Percentiles rank a stretch among this genome's conserved stretches.
Evolutionary conservation across 2,797 vertebrate species (phyloP).

Genomic region (Gymnoscopelus braueri): DNA sequence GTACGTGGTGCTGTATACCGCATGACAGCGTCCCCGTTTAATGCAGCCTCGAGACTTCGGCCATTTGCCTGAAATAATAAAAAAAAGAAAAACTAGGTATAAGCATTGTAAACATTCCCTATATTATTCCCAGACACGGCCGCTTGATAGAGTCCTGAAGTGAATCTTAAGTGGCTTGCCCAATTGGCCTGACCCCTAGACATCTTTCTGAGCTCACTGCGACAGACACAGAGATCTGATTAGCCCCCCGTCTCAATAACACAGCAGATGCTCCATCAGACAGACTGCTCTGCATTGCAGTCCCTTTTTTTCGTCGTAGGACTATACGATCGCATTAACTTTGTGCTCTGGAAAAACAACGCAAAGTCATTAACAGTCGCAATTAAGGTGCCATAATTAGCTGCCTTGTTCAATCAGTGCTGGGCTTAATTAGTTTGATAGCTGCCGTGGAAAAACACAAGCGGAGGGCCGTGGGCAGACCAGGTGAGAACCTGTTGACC

Average conservation of each 20-base stretch:
- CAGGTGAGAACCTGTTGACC: constrained; percentile 18
- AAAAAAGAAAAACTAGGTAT: constrained; percentile 11
- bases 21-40: neutral
- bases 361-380: constrained; percentile 46
- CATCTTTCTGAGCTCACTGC: constrained; percentile 45
- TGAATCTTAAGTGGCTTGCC: constrained; percentile 63
- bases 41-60: constrained; percentile 15
- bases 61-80: constrained; percentile 21
- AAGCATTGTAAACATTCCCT: constrained; percentile 27
- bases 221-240: constrained; percentile 57
- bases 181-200: constrained; percentile 41
- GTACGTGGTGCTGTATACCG: neutral
- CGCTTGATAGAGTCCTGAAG: constrained; percentile 60
- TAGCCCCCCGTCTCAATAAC: constrained; percentile 40
- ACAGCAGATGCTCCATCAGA: constrained; percentile 38
- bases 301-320: neutral
- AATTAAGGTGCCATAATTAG: constrained; percentile 63
- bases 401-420: constrained; percentile 61
- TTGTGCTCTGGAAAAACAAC: constrained; percentile 19
- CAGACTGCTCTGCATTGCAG: constrained; percentile 9
- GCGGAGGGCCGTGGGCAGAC: constrained; percentile 20
- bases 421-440: constrained; percentile 53
- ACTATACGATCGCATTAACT: constrained; percentile 17
- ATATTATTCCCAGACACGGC: constrained; percentile 41
- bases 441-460: constrained; percentile 30